Evolutionary conservation across 2,113 vertebrate species (phyloP).

Genomic region (Carassius carassius): DNA sequence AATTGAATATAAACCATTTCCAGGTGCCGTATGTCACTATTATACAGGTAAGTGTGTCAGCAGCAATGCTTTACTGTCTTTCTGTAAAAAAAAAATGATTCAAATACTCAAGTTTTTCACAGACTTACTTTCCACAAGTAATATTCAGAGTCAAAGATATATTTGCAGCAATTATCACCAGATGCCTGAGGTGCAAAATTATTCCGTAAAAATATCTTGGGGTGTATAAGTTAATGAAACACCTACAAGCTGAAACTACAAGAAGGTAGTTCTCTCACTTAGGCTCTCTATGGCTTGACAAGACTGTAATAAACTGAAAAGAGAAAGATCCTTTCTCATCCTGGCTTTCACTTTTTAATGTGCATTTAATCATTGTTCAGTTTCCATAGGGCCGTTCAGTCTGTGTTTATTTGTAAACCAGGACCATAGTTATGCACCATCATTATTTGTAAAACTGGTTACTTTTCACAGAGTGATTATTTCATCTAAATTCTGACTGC

Average conservation of each 20-base stretch:
- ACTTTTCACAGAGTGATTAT: constrained; percentile 20
- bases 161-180: constrained; percentile 10
- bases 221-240: background rate
- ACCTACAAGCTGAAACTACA: background rate
- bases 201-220: background rate
- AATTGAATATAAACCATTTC: background rate
- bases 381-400: background rate
- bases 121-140: background rate
- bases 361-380: background rate
- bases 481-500: constrained; percentile 5
- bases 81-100: background rate
- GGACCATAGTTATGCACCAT: constrained; percentile 10
- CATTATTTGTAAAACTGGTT: constrained; percentile 33
- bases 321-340: background rate
- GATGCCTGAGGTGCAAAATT: background rate
- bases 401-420: background rate
- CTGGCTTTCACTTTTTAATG: background rate
- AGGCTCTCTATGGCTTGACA: background rate
- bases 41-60: background rate
- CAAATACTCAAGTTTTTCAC: background rate
- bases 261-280: background rate
- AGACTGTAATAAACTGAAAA: background rate
- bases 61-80: background rate
- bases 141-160: background rate
- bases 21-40: background rate